These are phyloP conservation scores for Morphnarchus princeps DNA, from an alignment of 2,113 vertebrate genomes.

Conservation along the genomic window DNA sequence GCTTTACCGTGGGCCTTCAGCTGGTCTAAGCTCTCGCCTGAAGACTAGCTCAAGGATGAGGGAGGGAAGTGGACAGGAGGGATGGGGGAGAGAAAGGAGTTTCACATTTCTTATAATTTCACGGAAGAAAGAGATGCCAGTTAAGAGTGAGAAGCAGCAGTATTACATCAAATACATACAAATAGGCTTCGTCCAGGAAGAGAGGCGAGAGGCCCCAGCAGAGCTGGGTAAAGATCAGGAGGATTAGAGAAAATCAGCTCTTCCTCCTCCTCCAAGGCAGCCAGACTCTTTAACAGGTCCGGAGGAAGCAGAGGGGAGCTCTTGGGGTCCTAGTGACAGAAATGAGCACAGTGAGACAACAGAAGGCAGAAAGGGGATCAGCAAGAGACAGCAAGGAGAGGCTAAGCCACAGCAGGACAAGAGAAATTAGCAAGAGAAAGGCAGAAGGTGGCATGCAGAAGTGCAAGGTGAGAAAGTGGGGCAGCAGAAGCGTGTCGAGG, in stretches of 20 bases:
- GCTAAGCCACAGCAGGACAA: neutral
- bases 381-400: neutral
- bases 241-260: conserved; percentile 97
- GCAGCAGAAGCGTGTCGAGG: neutral
- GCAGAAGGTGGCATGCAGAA: conserved; percentile 38
- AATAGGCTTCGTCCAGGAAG: conserved; percentile 97
- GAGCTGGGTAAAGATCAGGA: conserved; percentile 98
- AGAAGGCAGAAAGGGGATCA: conserved; percentile 55
- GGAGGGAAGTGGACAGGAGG: neutral
- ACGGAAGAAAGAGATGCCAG: conserved; percentile 50
- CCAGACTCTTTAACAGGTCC: conserved; percentile 99
- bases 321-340: conserved; percentile 94
- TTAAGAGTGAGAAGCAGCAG: conserved; percentile 71
- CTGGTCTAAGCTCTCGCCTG: neutral
- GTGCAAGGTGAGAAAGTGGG: neutral
- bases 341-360: conserved; percentile 76
- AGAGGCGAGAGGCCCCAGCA: conserved; percentile 93
- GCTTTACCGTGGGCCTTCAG: neutral
- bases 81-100: neutral
- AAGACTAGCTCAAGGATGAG: neutral
- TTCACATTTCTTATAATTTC: conserved; percentile 10
- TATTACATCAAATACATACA: conserved; percentile 91
- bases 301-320: conserved; percentile 98
- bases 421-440: neutral
- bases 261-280: conserved; percentile 98